A percentile compares a stretch with the other conserved stretches of the same genome.
Conservation (phyloP, 2,888 invertebrate species). For the Agrochola litura region DNA sequence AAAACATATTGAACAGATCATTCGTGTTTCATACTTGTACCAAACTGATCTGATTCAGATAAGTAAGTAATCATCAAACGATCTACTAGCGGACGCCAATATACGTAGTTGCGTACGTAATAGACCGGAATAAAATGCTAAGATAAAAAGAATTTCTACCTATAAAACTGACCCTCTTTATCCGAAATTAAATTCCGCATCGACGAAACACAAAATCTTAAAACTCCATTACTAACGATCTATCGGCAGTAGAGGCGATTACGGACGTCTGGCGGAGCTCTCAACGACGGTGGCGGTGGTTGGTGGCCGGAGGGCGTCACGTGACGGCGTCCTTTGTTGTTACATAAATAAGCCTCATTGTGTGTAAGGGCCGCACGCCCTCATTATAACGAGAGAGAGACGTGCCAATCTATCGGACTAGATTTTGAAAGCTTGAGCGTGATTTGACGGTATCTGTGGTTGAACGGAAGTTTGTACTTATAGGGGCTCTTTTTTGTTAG, state of each 20-base stretch:
- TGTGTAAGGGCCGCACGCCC: conserved; percentile 73
- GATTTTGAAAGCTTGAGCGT: conserved; percentile 63
- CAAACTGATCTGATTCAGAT: not conserved
- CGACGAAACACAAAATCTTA: conserved; percentile 56
- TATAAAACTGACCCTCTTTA: conserved; percentile 55
- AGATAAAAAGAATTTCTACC: conserved; percentile 48
- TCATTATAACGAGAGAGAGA: conserved; percentile 77
- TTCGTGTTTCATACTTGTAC: not conserved
- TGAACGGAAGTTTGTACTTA: conserved; percentile 52
- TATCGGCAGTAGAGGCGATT: conserved; percentile 61
- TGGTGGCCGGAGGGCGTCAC: conserved; percentile 68
- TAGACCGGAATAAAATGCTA: conserved; percentile 42
- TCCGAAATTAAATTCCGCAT: conserved; percentile 57
- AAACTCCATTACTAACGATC: conserved; percentile 61
- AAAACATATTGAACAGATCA: not conserved
- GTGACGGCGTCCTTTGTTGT: conserved; percentile 77
- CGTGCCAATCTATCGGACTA: conserved; percentile 76
- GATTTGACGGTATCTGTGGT: conserved; percentile 58
- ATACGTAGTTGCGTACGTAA: conserved; percentile 41
- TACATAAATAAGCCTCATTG: conserved; percentile 81
- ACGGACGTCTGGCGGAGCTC: conserved; percentile 48
- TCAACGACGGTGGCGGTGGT: conserved; percentile 36
- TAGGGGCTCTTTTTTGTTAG: conserved; percentile 22
- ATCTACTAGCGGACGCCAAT: conserved; percentile 1
- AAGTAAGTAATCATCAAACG: conserved; percentile 34